phyloP scores from a whole-genome alignment of 2,113 vertebrate species.

The Aptenodytes patagonicus region DNA sequence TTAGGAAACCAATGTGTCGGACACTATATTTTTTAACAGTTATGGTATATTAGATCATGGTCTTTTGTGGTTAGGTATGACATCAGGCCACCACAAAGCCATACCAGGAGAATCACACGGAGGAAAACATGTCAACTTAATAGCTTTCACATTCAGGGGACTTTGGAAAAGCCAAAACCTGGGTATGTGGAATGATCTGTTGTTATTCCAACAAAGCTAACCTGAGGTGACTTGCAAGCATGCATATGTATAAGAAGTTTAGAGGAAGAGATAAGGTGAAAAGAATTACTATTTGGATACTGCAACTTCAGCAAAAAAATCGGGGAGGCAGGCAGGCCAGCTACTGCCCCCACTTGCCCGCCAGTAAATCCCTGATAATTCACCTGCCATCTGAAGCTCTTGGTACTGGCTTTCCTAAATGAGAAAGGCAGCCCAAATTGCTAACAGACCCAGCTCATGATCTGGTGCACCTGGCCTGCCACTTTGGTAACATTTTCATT shows the following conservation, averaged over 20 bases:
- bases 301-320: background rate
- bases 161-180: background rate
- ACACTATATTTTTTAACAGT: conserved; percentile 23
- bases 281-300: background rate
- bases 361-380: background rate
- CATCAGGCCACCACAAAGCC: background rate
- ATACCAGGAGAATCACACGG: background rate
- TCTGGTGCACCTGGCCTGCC: background rate
- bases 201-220: background rate
- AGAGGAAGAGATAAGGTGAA: background rate
- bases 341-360: background rate
- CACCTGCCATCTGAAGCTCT: background rate
- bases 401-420: background rate
- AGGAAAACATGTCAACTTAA: background rate
- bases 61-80: conserved; percentile 21
- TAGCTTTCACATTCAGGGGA: background rate
- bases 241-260: background rate
- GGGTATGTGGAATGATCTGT: background rate
- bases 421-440: background rate
- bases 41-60: conserved; percentile 44
- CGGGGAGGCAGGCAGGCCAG: background rate
- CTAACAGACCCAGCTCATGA: background rate
- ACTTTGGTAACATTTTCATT: background rate
- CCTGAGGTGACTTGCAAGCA: background rate
- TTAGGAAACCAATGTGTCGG: background rate